These are phyloP conservation scores for Leucophenga montana DNA, from an alignment of 2,888 invertebrate genomes.

Conservation along the genomic window DNA sequence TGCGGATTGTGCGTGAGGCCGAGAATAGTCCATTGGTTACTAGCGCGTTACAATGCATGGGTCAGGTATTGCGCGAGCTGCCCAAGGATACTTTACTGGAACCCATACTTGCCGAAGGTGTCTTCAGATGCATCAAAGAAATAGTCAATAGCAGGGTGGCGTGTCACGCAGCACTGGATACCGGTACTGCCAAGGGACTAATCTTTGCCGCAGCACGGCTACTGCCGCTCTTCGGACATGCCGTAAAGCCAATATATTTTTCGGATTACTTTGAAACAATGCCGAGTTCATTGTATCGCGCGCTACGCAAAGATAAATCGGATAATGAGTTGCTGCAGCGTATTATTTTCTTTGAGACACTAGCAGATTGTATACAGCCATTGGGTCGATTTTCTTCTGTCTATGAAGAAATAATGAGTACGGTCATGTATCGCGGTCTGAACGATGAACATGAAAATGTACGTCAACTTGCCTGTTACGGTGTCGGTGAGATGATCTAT, in stretches of 20 bases:
- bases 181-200: neutral
- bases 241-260: conserved; percentile 30
- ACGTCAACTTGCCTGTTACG: conserved; percentile 12
- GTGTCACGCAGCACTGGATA: conserved; percentile 10
- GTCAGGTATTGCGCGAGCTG: conserved; percentile 19
- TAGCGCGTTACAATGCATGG: conserved; percentile 20
- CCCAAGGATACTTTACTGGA: conserved; percentile 21
- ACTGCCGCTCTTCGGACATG: conserved; percentile 29
- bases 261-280: conserved; percentile 28
- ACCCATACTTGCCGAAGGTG: conserved; percentile 11
- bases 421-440: conserved; percentile 25
- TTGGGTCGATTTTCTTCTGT: conserved; percentile 34
- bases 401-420: conserved; percentile 37
- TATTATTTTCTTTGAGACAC: conserved; percentile 12
- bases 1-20: conserved; percentile 15
- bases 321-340: neutral
- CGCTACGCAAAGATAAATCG: neutral
- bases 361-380: conserved; percentile 31
- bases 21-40: conserved; percentile 21
- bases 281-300: neutral
- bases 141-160: conserved; percentile 23
- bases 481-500: conserved; percentile 14
- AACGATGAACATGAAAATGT: conserved; percentile 10
- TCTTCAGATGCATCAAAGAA: conserved; percentile 28
- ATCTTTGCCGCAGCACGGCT: neutral